Evolutionary conservation across 2,113 vertebrate species (phyloP).

Genomic region (Anas platyrhynchos): DNA sequence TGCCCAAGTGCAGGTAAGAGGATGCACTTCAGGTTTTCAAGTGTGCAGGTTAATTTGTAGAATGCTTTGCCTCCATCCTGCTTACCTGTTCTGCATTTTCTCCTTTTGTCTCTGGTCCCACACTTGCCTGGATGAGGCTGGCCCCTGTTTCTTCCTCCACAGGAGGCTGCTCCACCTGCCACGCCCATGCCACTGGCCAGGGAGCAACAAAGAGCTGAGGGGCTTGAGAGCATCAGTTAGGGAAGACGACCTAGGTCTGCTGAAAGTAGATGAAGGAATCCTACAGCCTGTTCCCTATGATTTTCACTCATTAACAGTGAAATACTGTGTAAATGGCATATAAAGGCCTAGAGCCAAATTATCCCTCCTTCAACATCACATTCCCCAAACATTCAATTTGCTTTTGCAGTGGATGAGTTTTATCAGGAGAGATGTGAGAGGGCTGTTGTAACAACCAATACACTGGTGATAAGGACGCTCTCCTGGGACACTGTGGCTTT

Average conservation of each 20-base stretch:
- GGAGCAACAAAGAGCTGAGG: background rate
- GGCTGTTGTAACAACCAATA: background rate
- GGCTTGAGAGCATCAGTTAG: background rate
- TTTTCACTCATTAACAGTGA: background rate
- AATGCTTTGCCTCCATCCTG: background rate
- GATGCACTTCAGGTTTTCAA: background rate
- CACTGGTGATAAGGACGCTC: background rate
- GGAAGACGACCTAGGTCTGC: background rate
- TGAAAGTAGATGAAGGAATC: background rate
- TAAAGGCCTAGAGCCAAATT: background rate
- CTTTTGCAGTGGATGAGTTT: background rate
- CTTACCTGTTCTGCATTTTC: background rate
- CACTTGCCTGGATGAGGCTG: rapidly evolving
- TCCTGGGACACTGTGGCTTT: background rate
- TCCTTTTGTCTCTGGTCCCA: background rate
- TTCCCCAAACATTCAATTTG: background rate
- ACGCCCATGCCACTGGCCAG: rapidly evolving
- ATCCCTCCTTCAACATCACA: background rate
- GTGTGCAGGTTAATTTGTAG: background rate
- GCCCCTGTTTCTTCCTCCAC: background rate
- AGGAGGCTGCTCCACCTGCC: background rate
- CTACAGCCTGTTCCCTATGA: background rate
- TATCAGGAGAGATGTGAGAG: background rate
- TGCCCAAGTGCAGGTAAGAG: background rate
- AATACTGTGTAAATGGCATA: background rate